Evolutionary conservation across 2,888 invertebrate genomes (phyloP).

Genomic region (Napeogenes inachia): DNA sequence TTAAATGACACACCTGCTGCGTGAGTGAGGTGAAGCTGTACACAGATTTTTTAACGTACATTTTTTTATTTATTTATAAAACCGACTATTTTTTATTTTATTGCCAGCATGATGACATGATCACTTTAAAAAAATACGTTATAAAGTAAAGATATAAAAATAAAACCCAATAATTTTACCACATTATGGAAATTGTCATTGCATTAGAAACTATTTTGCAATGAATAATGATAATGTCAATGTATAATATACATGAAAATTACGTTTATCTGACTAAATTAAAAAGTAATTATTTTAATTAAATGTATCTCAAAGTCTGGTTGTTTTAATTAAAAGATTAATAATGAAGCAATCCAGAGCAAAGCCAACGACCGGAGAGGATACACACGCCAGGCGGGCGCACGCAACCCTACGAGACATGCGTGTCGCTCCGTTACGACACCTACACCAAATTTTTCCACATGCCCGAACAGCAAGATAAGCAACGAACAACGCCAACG

Average conservation of each 20-base stretch:
- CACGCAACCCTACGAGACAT: slow-evolving; percentile 67
- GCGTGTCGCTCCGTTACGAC: slow-evolving; percentile 75
- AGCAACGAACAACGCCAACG: slow-evolving; percentile 72
- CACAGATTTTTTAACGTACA: slow-evolving; percentile 8
- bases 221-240: too few species aligned
- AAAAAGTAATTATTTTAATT: slow-evolving; percentile 17
- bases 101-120: too few species aligned
- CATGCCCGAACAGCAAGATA: slow-evolving; percentile 75
- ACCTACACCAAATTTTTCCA: slow-evolving; percentile 77
- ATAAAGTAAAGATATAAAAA: too few species aligned
- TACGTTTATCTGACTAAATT: slow-evolving; percentile 9
- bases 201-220: too few species aligned
- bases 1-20: slow-evolving; percentile 37
- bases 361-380: slow-evolving; percentile 61
- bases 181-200: too few species aligned
- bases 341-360: slow-evolving; percentile 51
- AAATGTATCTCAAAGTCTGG: slow-evolving; percentile 23
- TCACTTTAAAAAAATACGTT: too few species aligned
- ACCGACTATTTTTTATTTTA: too few species aligned
- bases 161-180: too few species aligned
- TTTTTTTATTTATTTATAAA: too few species aligned
- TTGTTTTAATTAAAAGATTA: slow-evolving; percentile 64
- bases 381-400: slow-evolving; percentile 56
- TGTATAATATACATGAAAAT: slow-evolving; percentile 1
- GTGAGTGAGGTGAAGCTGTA: slow-evolving; percentile 53